These are phyloP conservation scores for Siderastrea radians DNA, from an alignment of 92 coral and sea anemone genomes.

Conservation along the genomic window DNA sequence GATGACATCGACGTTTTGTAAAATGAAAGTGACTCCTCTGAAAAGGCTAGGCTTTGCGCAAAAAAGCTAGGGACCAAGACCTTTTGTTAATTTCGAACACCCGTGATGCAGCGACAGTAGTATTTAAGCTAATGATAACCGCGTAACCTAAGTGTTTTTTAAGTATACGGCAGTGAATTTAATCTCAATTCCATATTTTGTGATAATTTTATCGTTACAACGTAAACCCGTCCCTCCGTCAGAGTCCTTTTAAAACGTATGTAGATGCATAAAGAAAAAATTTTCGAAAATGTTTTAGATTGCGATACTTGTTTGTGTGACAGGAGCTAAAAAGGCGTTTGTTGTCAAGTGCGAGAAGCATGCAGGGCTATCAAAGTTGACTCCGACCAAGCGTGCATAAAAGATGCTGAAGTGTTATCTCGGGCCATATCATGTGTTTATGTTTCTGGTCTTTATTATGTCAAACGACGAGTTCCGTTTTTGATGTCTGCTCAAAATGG, in stretches of 20 bases:
- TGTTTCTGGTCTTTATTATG: constrained; percentile 53
- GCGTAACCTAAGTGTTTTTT: constrained; percentile 1
- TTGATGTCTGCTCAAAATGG: constrained; percentile 35
- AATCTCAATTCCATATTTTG: neutral
- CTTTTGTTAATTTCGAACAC: neutral
- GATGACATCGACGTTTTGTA: constrained; percentile 11
- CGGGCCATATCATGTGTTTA: constrained; percentile 50
- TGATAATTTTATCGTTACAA: neutral
- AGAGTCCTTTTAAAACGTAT: neutral
- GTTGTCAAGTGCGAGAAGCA: constrained; percentile 8
- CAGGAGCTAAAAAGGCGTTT: neutral
- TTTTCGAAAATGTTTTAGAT: neutral
- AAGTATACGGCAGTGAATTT: constrained; percentile 14
- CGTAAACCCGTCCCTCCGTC: neutral
- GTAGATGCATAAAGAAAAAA: neutral
- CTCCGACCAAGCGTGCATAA: neutral
- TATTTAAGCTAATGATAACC: neutral
- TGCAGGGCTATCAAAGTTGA: constrained; percentile 15
- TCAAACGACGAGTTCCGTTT: constrained; percentile 41
- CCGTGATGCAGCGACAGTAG: neutral
- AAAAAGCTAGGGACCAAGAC: neutral
- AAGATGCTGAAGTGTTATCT: constrained; percentile 39
- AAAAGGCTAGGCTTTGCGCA: neutral
- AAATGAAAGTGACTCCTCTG: constrained; percentile 17
- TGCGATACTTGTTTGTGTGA: neutral